phyloP scores from a whole-genome alignment of 2,797 vertebrate genomes.

The Pangasius macronema region DNA sequence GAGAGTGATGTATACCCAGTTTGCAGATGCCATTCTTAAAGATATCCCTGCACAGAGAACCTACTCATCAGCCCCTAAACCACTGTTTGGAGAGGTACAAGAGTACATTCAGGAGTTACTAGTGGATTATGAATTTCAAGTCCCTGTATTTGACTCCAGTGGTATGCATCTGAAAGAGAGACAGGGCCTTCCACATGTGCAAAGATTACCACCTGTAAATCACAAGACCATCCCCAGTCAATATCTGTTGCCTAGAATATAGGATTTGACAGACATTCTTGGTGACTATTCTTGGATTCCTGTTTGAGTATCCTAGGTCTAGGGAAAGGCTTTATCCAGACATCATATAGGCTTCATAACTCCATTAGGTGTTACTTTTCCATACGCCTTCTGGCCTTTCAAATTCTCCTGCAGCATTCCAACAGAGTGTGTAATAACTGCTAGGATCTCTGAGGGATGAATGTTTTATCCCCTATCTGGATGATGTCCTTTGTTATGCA shows the following conservation, averaged over 20 bases:
- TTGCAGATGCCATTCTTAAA: no score
- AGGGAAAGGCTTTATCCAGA: background rate
- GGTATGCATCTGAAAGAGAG: background rate
- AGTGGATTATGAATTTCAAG: background rate
- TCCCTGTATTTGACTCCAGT: background rate
- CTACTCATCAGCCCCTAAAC: background rate
- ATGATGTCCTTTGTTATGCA: background rate
- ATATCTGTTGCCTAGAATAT: background rate
- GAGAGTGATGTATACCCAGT: no score
- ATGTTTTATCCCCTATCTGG: background rate
- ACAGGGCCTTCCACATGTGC: background rate
- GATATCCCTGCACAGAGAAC: background rate
- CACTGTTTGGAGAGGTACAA: background rate
- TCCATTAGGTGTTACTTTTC: background rate
- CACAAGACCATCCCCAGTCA: background rate
- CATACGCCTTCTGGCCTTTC: background rate
- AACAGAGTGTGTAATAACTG: no score
- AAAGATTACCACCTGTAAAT: background rate
- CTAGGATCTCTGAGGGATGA: no score
- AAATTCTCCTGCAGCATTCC: background rate
- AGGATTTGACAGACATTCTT: background rate
- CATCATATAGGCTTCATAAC: background rate
- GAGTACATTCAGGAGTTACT: background rate
- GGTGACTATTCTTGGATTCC: background rate
- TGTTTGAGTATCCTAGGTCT: background rate